Percentiles rank a stretch among this genome's conserved stretches.
Evolutionary conservation across 2,888 invertebrate genomes (phyloP).

Genomic region (Microchrysa polita): DNA sequence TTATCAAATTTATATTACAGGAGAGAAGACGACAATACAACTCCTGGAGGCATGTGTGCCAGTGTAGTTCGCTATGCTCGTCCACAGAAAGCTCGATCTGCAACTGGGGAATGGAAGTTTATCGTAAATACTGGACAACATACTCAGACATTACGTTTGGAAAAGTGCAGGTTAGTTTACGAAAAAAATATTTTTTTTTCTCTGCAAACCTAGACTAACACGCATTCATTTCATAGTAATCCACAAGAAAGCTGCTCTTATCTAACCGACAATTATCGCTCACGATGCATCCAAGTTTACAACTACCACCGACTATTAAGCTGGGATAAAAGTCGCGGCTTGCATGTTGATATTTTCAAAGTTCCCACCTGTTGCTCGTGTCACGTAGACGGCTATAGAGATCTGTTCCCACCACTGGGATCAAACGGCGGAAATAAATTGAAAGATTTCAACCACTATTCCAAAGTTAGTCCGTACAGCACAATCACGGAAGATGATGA

Average conservation of each 20-base stretch:
- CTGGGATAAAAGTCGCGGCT: slow-evolving; percentile 81
- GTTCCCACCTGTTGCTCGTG: slow-evolving; percentile 86
- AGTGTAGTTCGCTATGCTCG: slow-evolving; percentile 81
- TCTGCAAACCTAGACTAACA: slow-evolving; percentile 4
- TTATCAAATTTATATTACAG: slow-evolving; percentile 59
- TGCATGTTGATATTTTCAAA: slow-evolving; percentile 87
- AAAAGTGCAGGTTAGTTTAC: slow-evolving; percentile 76
- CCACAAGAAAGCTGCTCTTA: slow-evolving; percentile 81
- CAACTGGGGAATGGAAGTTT: slow-evolving; percentile 85
- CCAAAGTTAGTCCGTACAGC: slow-evolving; percentile 48
- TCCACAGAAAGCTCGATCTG: slow-evolving; percentile 82
- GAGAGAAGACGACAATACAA: slow-evolving; percentile 69
- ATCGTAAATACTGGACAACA: slow-evolving; percentile 87
- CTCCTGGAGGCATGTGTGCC: slow-evolving; percentile 78
- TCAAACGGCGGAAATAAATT: slow-evolving; percentile 48
- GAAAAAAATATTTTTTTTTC: not conserved
- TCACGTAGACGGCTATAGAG: slow-evolving; percentile 80
- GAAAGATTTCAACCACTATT: slow-evolving; percentile 55
- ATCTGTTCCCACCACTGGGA: slow-evolving; percentile 70
- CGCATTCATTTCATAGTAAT: slow-evolving; percentile 66
- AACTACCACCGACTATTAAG: slow-evolving; percentile 84
- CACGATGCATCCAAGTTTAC: slow-evolving; percentile 83
- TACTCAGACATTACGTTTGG: slow-evolving; percentile 81
- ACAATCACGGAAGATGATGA: slow-evolving; percentile 55
- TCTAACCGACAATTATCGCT: slow-evolving; percentile 80